Percentiles rank a stretch among this genome's conserved stretches.
These are phyloP conservation scores for Chunga burmeisteri DNA, from an alignment of 2,113 vertebrate species.

Conservation along the genomic window DNA sequence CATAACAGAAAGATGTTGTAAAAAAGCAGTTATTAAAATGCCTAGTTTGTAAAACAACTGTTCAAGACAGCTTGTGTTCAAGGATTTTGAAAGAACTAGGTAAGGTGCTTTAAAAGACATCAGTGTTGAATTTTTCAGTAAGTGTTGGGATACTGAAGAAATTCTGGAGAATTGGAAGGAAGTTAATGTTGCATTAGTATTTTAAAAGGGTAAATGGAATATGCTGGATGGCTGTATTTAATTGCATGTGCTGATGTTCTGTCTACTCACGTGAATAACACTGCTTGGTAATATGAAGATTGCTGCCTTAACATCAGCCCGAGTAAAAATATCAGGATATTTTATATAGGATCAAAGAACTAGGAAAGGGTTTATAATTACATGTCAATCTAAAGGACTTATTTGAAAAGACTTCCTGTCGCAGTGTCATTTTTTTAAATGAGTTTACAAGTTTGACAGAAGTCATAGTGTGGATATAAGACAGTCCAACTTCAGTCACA, in stretches of 20 bases:
- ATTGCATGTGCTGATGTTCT: not conserved
- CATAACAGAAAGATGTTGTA: not conserved
- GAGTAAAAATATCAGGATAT: not conserved
- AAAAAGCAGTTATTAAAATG: not conserved
- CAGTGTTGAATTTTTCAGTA: not conserved
- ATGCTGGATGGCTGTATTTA: not conserved
- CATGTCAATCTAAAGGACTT: not conserved
- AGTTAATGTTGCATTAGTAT: not conserved
- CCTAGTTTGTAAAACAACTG: not conserved
- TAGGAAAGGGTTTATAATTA: not conserved
- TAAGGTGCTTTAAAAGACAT: not conserved
- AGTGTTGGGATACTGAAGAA: not conserved
- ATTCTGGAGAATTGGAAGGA: not conserved
- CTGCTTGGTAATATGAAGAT: fast-evolving
- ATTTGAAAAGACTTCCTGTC: not conserved
- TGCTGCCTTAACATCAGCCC: not conserved
- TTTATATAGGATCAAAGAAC: not conserved
- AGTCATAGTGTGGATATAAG: not conserved
- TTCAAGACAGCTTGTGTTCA: not conserved
- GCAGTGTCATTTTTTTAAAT: not conserved
- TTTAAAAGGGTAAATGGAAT: not conserved
- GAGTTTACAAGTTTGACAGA: not conserved
- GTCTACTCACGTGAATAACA: not conserved
- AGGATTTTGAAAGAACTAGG: not conserved
- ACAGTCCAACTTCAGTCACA: fast-evolving